Percentiles rank a stretch among this genome's conserved stretches.
Evolutionary conservation across 1,140 invertebrate species (phyloP).

Genomic region (Drosophila rhopaloa): DNA sequence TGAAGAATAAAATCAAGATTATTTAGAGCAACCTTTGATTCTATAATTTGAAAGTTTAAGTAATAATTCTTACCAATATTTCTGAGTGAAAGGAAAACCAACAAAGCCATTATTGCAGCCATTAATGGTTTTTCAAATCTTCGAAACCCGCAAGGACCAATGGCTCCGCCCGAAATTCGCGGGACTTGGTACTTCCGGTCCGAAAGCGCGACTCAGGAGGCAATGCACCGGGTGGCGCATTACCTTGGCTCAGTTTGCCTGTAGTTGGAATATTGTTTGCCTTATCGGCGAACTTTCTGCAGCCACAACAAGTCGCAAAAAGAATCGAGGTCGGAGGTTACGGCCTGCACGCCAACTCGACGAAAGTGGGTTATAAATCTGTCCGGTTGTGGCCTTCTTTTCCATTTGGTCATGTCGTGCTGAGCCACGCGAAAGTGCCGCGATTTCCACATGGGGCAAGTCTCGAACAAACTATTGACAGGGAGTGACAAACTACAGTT

Average conservation of each 20-base stretch:
- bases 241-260: conserved; percentile 69
- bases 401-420: conserved; percentile 21
- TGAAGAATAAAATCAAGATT: too few relatives aligned
- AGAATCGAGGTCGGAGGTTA: conserved; percentile 42
- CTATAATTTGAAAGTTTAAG: too few relatives aligned
- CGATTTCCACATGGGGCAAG: conserved; percentile 8
- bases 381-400: conserved; percentile 23
- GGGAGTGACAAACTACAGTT: conserved; percentile 25
- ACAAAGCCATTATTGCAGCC: neutral
- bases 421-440: conserved; percentile 4
- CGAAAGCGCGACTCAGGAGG: conserved; percentile 18
- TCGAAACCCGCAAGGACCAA: neutral
- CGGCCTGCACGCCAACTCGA: conserved; percentile 33
- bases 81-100: too few relatives aligned
- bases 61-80: too few relatives aligned
- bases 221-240: conserved; percentile 24
- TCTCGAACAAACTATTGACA: conserved; percentile 16
- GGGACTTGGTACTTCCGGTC: conserved; percentile 27
- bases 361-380: conserved; percentile 45
- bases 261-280: conserved; percentile 38
- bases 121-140: neutral
- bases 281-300: conserved; percentile 62
- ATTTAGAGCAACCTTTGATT: too few relatives aligned
- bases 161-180: conserved; percentile 11
- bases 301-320: conserved; percentile 64